Conservation (phyloP, 2,797 vertebrate genomes). For the Sebastiscus albofasciatus region DNA sequence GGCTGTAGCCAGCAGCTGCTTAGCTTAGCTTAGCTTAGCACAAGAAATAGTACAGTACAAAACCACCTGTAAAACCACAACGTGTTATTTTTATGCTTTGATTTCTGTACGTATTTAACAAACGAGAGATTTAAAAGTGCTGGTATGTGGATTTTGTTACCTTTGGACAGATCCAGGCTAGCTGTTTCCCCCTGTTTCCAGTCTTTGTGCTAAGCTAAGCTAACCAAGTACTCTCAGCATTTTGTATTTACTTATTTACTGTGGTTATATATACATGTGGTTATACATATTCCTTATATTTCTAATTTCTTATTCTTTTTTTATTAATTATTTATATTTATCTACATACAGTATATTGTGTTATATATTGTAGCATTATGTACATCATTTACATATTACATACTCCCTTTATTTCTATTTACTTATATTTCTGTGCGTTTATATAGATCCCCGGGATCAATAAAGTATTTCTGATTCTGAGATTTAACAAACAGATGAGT, state of each 20-base stretch:
- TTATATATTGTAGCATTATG: no score
- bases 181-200: background rate
- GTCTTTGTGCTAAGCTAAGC: background rate
- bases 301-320: background rate
- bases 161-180: background rate
- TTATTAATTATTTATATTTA: no score
- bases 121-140: background rate
- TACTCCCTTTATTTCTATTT: no score
- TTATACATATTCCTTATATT: no score
- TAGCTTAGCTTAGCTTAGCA: background rate
- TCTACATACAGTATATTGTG: no score
- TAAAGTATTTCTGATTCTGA: no score
- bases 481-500: background rate
- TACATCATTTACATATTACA: no score
- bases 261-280: no score
- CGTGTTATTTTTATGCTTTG: background rate
- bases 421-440: background rate
- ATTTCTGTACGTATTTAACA: background rate
- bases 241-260: no score
- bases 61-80: background rate
- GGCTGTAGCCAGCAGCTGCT: background rate
- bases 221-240: no score
- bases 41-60: background rate
- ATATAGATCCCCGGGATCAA: no score
- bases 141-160: background rate